These are phyloP conservation scores for Paracyclopina nana DNA, from an alignment of 1,140 invertebrate genomes.

Conservation along the genomic window DNA sequence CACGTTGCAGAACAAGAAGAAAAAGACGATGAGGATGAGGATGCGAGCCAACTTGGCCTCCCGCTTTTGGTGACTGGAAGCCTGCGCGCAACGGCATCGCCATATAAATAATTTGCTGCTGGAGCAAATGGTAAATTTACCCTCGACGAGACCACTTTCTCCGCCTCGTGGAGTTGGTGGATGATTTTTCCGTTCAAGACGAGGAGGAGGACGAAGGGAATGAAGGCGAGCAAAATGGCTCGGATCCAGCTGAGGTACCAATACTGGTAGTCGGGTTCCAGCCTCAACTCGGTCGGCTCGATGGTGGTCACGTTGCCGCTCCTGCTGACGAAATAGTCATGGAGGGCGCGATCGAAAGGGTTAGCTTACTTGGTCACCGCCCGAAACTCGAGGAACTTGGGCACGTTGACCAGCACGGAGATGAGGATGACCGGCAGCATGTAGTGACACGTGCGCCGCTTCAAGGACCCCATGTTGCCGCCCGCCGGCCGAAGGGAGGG, in stretches of 20 bases:
- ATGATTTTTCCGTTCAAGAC: slow-evolving; percentile 6
- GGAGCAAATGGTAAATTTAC: no score
- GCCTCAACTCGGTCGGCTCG: slow-evolving; percentile 4
- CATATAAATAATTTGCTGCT: not conserved
- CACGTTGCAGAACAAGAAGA: slow-evolving; percentile 9
- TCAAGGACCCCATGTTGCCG: not conserved
- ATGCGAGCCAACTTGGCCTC: slow-evolving; percentile 10
- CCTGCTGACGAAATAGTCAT: not conserved
- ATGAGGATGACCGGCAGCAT: not conserved
- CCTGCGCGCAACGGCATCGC: not conserved
- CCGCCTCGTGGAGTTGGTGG: slow-evolving; percentile 1
- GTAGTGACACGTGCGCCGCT: not conserved
- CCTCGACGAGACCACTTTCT: slow-evolving; percentile 7
- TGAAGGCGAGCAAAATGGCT: not conserved
- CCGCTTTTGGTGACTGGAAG: slow-evolving; percentile 1
- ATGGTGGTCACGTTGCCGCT: not conserved
- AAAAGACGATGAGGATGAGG: slow-evolving; percentile 6
- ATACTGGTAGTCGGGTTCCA: slow-evolving; percentile 1
- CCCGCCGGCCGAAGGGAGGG: no score
- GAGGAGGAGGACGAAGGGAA: slow-evolving; percentile 6
- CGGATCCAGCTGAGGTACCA: slow-evolving; percentile 12
- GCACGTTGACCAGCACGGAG: not conserved
- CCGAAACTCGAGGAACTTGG: slow-evolving; percentile 6
- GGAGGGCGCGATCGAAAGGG: not conserved
- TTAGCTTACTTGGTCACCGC: not conserved